These are phyloP conservation scores for Drosophila lacertosa DNA, from an alignment of 1,140 invertebrate species.

Conservation along the genomic window DNA sequence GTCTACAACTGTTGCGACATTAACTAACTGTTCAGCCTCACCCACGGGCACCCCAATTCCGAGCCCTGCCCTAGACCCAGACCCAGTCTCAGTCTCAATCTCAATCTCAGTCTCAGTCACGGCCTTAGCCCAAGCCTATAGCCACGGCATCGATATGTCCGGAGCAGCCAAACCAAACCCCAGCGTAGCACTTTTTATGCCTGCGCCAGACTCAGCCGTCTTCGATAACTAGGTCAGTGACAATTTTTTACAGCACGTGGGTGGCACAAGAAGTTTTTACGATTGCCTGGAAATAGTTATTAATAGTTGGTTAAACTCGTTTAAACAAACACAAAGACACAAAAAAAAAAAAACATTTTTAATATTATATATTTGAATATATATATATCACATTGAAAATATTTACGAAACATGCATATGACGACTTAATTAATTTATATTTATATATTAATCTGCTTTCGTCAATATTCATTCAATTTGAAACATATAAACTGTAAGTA, in stretches of 20 bases:
- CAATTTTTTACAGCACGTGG: slow-evolving; percentile 44
- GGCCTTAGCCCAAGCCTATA: not conserved
- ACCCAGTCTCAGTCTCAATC: not conserved
- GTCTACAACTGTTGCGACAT: slow-evolving; percentile 21
- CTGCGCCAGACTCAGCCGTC: slow-evolving; percentile 42
- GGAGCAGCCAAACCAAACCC: slow-evolving; percentile 57
- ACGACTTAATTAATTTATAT: no score
- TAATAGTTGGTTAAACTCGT: no score
- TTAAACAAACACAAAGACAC: no score
- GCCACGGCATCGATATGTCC: slow-evolving; percentile 50
- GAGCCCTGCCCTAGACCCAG: not conserved
- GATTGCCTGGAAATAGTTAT: no score
- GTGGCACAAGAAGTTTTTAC: slow-evolving; percentile 8
- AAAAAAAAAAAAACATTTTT: no score
- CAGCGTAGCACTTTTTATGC: slow-evolving; percentile 13
- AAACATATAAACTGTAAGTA: no score
- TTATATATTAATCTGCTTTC: no score
- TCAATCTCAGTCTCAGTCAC: no score
- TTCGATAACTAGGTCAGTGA: slow-evolving; percentile 71
- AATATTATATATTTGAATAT: no score
- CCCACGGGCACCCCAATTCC: not conserved
- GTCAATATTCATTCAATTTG: no score
- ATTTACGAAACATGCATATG: no score
- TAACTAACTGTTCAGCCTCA: slow-evolving; percentile 14
- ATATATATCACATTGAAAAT: no score